Base-by-base conservation (phyloP, 2,888 invertebrate genomes). In the Brenthis hecate region DNA sequence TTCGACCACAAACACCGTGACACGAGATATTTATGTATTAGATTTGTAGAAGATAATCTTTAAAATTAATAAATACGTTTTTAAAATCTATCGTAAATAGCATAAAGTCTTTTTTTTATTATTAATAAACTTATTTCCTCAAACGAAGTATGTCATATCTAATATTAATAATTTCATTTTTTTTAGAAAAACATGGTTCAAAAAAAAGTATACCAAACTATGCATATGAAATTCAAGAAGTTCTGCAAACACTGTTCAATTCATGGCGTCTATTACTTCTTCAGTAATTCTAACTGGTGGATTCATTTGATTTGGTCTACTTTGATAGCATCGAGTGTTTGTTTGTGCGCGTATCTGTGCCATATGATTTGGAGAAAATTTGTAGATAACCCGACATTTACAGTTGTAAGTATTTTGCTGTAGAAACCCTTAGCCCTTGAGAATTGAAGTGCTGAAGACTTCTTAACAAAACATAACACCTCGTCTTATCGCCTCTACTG, bases 361-460 rank as follows among this genome's bases (percentile, higher is more conserved):
- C 83, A 85, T 8, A 88, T 89, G 86, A 90, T 91, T 14, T 89
- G 88, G 89, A 73, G 81, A 14, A 91, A 89, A 71, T 91, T 85
- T 43, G 77, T 79, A 0, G 73, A 79, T 6, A 87, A 91, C 64
- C 92, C 92, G 11, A 91, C 92, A 0, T 84, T 91, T 23, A 91
- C 87, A 57, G 86, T 92, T 77, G 92, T 90, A 73, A 82, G 85
- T 81, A 56, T 11, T 50, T 53, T 36, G 6, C 6, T 56, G 6
- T 23, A 32, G 14, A 32, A 55, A 13, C 19, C 11, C 23, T 54
- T 23, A 1, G 13, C 36, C 13, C 1, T 28, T 28, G n/a, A 4
- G 28, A 28, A 28, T 28, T 28, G 4, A 4, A 28, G 28, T 28
- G 3, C 4, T 28, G 0, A 28, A 28, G 28, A 28, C 28, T 28